Conservation (phyloP, 2,888 invertebrate genomes). For the Icerya purchasi region DNA sequence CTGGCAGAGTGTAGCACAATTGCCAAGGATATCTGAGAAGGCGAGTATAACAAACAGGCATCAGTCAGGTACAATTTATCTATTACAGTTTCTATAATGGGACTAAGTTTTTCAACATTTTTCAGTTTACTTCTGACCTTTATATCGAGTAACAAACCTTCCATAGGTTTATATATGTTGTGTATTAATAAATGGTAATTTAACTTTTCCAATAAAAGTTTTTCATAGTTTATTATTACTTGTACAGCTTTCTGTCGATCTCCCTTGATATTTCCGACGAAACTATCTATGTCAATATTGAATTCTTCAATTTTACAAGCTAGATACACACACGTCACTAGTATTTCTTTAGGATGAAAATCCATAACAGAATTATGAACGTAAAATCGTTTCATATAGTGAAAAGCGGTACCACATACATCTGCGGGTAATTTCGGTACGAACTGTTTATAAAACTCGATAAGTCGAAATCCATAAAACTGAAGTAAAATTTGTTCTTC, state of each 20-base stretch:
- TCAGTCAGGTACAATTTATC: slow-evolving; percentile 77
- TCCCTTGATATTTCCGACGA: slow-evolving; percentile 80
- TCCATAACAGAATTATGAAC: slow-evolving; percentile 91
- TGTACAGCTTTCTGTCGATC: slow-evolving; percentile 79
- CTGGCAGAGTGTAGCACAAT: slow-evolving; percentile 77
- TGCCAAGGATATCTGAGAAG: slow-evolving; percentile 84
- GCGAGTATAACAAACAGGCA: slow-evolving; percentile 74
- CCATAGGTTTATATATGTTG: slow-evolving; percentile 85
- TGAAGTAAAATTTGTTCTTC: slow-evolving; percentile 66
- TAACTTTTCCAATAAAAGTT: slow-evolving; percentile 78
- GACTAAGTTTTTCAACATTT: slow-evolving; percentile 65
- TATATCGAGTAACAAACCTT: slow-evolving; percentile 88
- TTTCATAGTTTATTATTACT: slow-evolving; percentile 82
- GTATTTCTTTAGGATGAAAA: slow-evolving; percentile 87
- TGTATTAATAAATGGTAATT: slow-evolving; percentile 90
- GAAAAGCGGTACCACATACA: slow-evolving; percentile 77
- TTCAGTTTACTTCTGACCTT: slow-evolving; percentile 56
- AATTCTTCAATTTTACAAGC: slow-evolving; percentile 97
- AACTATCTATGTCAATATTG: slow-evolving; percentile 87
- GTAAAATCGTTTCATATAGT: slow-evolving; percentile 93
- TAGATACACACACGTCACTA: slow-evolving; percentile 84
- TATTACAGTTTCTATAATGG: slow-evolving; percentile 70
- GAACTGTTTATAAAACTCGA: slow-evolving; percentile 81
- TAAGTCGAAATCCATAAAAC: slow-evolving; percentile 64
- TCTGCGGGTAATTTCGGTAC: slow-evolving; percentile 83